Base-by-base conservation (phyloP, 2,113 vertebrate species). In the Rhipidura dahli region DNA sequence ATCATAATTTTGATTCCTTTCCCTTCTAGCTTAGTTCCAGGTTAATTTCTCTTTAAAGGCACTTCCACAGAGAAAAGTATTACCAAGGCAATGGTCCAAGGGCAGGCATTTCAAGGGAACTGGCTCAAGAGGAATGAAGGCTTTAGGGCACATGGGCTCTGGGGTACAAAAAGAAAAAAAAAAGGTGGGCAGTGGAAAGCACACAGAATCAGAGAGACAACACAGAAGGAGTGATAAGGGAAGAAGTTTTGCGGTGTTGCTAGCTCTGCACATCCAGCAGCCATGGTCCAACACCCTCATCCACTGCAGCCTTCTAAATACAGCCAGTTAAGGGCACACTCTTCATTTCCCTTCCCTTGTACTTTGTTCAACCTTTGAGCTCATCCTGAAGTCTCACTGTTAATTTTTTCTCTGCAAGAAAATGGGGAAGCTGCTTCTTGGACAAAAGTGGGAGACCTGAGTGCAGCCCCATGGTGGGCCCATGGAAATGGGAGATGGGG, bases 401-500 rank as follows among this genome's bases (percentile, higher is more conserved):
- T n/a, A 4, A 2, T 56, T 84, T 90, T 94, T 87, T 57, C 63
- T 57, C 42, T 35, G 16, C 56, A 11, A 61, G 33, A 42, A 0
- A 0, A 9, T 18, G 37, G 22, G 10, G 21, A 13, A 84, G 64
- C 33, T 70, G 70, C 65, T 87, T 54, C 60, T 70, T 0, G 0
- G 35, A 37, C 40, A 28, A 6, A 71, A 54, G 31, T 4, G 22
- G 47, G 84, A 15, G 45, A 65, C 21, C 12, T 0, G 11, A 40
- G n/a, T 6, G 20, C 64, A 78, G 42, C 13, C 20, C 59, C 1
- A 0, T 4, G 28, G 45, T 4, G 28, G 45, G 15, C 19, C 40
- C 59, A 21, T 0, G 1, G 57, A 30, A 50, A 17, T 1, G 1
- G 63, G 72, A 59, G 53, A 1, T 22, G 72, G 68, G 53, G 63